phyloP scores from a whole-genome alignment of 2,113 vertebrate species.

The Alligator sinensis region DNA sequence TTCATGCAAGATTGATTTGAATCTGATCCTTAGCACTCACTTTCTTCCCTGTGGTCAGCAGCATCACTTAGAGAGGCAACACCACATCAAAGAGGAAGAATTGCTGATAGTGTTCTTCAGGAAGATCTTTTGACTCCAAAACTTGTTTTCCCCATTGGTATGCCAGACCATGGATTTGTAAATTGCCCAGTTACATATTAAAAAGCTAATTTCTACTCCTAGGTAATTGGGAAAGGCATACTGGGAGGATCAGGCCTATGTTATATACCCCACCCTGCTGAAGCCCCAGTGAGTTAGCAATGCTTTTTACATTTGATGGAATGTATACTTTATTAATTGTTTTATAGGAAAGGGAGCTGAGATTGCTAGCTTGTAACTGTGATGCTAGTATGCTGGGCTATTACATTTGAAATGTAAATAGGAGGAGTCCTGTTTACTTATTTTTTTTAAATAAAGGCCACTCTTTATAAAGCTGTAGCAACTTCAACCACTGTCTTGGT shows the following conservation, averaged over 20 bases:
- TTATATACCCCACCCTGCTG: constrained; percentile 1
- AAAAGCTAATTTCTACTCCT: background rate
- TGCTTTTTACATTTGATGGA: background rate
- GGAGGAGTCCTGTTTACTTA: constrained; percentile 63
- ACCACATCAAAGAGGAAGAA: constrained; percentile 1
- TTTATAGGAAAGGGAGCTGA: background rate
- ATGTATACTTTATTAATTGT: background rate
- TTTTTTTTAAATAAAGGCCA: constrained; percentile 74
- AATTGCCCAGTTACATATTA: fast-evolving
- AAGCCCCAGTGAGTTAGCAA: background rate
- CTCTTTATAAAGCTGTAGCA: constrained; percentile 72
- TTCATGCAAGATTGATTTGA: too few species aligned
- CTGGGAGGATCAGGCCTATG: background rate
- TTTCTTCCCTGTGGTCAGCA: background rate
- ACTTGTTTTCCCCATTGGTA: fast-evolving
- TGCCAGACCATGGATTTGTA: background rate
- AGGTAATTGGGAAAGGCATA: background rate
- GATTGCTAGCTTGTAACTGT: constrained; percentile 7
- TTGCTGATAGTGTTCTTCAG: background rate
- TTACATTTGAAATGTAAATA: constrained; percentile 45
- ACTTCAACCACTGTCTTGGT: constrained; percentile 81
- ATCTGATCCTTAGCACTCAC: too few species aligned
- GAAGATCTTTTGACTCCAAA: background rate
- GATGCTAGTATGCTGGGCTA: background rate
- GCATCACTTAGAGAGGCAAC: background rate